Percentiles rank a stretch among this genome's conserved stretches.
Evolutionary conservation across 2,888 invertebrate species (phyloP).

Genomic region (Drosophila mimica): DNA sequence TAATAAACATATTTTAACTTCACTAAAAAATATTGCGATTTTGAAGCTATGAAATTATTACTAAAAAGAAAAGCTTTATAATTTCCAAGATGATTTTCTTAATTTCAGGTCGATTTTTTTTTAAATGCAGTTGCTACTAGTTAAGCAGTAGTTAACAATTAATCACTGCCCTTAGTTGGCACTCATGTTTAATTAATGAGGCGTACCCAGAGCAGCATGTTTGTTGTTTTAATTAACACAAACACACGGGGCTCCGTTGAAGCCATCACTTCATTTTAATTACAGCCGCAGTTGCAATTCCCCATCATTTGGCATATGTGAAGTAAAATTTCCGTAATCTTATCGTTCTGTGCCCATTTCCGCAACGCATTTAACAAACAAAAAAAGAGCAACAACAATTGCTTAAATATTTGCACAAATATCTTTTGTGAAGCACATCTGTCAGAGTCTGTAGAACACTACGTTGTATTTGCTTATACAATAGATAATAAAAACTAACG

Average conservation of each 20-base stretch:
- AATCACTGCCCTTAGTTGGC: constrained; percentile 32
- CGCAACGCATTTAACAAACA: constrained; percentile 26
- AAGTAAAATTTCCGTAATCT: constrained; percentile 36
- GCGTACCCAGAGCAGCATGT: constrained; percentile 27
- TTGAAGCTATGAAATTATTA: not conserved
- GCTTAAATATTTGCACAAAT: constrained; percentile 48
- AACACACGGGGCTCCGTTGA: constrained; percentile 4
- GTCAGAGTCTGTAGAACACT: constrained; percentile 22
- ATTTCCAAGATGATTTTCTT: not conserved
- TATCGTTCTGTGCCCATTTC: constrained; percentile 50
- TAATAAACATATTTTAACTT: not conserved
- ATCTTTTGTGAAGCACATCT: constrained; percentile 37
- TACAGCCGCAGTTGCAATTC: constrained; percentile 13
- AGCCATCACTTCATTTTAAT: constrained; percentile 7
- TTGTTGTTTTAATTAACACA: constrained; percentile 40
- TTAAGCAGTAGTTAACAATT: not conserved
- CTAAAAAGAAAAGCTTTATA: not conserved
- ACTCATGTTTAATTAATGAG: constrained; percentile 44
- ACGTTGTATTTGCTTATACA: constrained; percentile 40
- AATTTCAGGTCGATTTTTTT: not conserved
- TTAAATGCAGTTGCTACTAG: not conserved
- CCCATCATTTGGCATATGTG: constrained; percentile 19
- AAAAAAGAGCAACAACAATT: constrained; percentile 5
- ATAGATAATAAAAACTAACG: constrained; percentile 10
- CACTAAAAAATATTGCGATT: not conserved